Base-by-base conservation (phyloP, 2,888 invertebrate genomes). In the Thelaira solivaga region DNA sequence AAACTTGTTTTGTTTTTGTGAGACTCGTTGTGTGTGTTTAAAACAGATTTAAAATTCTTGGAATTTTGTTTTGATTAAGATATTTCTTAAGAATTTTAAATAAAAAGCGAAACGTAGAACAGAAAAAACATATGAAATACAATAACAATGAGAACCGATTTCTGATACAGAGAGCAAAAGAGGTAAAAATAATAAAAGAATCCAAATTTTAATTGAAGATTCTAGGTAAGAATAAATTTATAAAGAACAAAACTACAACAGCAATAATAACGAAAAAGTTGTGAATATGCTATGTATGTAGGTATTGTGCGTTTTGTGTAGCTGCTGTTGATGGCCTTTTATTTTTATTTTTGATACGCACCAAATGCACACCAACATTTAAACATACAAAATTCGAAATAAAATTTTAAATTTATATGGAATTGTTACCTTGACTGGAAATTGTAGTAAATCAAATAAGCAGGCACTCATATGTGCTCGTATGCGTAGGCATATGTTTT, bases 51-150 rank as follows among this genome's bases (percentile, higher is more conserved):
- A 51, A 64, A 61, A 69, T 78, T 78, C 77, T 20, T 69, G 69
- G 77, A 78, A 78, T 74, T 78, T 74, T 78, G 77, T 78, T 74
- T 78, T 78, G 77, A 78, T 78, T 78, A 78, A 78, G 77, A 78
- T 78, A 78, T 78, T 78, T 78, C 77, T 59, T 59, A 74, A 69
- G 77, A 78, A 78, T 78, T 78, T 68, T 68, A 62, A 49, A 43
- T n/a, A 36, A 68, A 67, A 76, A 67, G 20, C 55, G 18, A 57
- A 68, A 76, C 49, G 43, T 47, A 36, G 31, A 67, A 53, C 43
- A 41, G 29, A 13, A 72, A 49, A 31, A 43, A 31, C 31, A 49
- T 11, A n/a, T n/a, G 18, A 57, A 78, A 55, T 22, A 20, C 24
- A 51, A 18, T 53, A 53, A 31, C 47, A 61, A 41, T 41, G n/a